Conservation (phyloP, 2,888 invertebrate species). For the Alloplasta piceator region DNA sequence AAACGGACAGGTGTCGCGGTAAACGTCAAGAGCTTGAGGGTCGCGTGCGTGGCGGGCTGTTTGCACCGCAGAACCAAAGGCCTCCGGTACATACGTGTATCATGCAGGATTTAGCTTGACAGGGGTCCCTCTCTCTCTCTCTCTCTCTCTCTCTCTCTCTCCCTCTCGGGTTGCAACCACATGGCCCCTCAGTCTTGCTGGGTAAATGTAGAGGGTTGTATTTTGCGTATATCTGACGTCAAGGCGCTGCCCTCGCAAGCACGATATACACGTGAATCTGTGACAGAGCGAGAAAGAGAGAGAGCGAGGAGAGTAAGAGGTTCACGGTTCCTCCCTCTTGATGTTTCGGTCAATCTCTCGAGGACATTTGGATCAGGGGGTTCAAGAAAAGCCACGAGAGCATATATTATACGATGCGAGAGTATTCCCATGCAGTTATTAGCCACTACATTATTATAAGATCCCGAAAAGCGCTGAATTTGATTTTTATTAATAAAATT, state of each 20-base stretch:
- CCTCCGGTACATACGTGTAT: slow-evolving; percentile 6
- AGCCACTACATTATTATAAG: not conserved
- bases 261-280: slow-evolving; percentile 13
- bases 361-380: not conserved
- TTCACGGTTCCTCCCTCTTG: slow-evolving; percentile 41
- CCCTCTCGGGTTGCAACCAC: slow-evolving; percentile 31
- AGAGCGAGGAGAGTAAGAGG: not conserved
- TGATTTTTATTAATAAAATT: no score
- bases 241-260: slow-evolving; percentile 8
- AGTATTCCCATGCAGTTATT: not conserved
- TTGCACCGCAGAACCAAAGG: slow-evolving; percentile 14
- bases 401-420: not conserved
- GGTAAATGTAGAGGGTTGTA: not conserved
- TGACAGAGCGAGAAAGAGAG: not conserved
- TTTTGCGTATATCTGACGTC: slow-evolving; percentile 37
- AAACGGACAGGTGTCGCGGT: slow-evolving; percentile 41
- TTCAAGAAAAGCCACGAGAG: slow-evolving; percentile 13
- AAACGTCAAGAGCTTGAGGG: slow-evolving; percentile 34
- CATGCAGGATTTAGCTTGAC: slow-evolving; percentile 27
- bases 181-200: slow-evolving; percentile 10
- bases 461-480: no score
- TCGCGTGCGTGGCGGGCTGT: slow-evolving; percentile 38
- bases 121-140: not conserved
- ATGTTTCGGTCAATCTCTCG: slow-evolving; percentile 54
- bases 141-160: not conserved